These are phyloP conservation scores for Sinotaia quadrata DNA, from an alignment of 2,888 invertebrate species.

Conservation along the genomic window DNA sequence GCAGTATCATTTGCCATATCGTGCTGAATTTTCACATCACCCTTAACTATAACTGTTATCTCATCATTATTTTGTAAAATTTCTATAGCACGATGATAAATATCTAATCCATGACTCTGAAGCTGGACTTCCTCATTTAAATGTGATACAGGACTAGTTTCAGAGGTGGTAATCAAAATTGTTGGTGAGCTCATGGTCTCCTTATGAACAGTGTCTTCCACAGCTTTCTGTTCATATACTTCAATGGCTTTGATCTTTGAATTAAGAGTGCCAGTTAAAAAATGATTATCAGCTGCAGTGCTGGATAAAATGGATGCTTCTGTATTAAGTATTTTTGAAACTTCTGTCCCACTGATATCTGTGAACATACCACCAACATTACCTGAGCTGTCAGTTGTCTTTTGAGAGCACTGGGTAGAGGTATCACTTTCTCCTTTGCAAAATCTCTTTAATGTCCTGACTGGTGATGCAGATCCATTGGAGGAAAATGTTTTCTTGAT, in stretches of 20 bases:
- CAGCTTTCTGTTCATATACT: constrained; percentile 11
- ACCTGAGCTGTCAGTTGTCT: too few relatives aligned
- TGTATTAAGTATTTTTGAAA: too few relatives aligned
- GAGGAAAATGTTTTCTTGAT: constrained; percentile 48
- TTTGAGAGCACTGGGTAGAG: neutral
- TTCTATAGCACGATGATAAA: constrained; percentile 42
- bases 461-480: constrained; percentile 37
- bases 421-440: constrained; percentile 34
- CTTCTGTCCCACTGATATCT: too few relatives aligned
- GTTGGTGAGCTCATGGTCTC: constrained; percentile 45
- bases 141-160: too few relatives aligned
- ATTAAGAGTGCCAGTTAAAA: too few relatives aligned
- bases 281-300: too few relatives aligned
- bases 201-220: constrained; percentile 42
- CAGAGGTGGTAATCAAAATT: constrained; percentile 43
- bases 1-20: constrained; percentile 14
- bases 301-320: too few relatives aligned
- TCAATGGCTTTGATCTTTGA: too few relatives aligned
- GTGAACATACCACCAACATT: too few relatives aligned
- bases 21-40: constrained; percentile 41
- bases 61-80: constrained; percentile 49
- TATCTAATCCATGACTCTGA: too few relatives aligned
- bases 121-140: neutral
- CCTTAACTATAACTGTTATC: constrained; percentile 47
- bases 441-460: constrained; percentile 37